These are phyloP conservation scores for Apotomis betuletana DNA, from an alignment of 2,888 invertebrate genomes.

Conservation along the genomic window DNA sequence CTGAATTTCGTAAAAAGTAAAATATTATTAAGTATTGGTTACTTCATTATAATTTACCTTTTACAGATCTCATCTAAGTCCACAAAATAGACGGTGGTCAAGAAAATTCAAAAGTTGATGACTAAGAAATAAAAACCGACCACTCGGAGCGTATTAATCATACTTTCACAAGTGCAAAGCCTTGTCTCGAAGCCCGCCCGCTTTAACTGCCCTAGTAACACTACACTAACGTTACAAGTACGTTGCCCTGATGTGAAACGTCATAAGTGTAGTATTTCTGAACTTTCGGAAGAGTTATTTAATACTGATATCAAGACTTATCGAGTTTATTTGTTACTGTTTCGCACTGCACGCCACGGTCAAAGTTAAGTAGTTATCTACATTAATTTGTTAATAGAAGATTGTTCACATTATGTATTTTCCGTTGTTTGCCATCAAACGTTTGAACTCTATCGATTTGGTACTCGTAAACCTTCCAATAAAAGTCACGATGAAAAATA, in stretches of 20 bases:
- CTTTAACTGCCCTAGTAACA: slow-evolving; percentile 29
- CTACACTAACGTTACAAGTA: slow-evolving; percentile 35
- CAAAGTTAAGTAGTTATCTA: too few relatives aligned
- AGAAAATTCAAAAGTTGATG: not conserved
- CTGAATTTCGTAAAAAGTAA: too few relatives aligned
- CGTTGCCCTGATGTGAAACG: slow-evolving; percentile 7
- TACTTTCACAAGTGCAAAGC: slow-evolving; percentile 73
- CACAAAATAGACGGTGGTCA: not conserved
- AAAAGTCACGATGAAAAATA: too few relatives aligned
- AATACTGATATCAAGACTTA: not conserved
- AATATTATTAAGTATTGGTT: too few relatives aligned
- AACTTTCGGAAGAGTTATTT: slow-evolving; percentile 10
- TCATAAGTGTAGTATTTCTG: slow-evolving; percentile 17
- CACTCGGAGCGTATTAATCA: slow-evolving; percentile 66
- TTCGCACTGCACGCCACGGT: not conserved
- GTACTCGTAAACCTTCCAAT: too few relatives aligned
- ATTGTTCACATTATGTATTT: too few relatives aligned
- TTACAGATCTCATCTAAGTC: too few relatives aligned
- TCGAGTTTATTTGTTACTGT: slow-evolving; percentile 2
- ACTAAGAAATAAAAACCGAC: slow-evolving; percentile 16
- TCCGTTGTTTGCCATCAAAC: too few relatives aligned
- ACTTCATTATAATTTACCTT: too few relatives aligned
- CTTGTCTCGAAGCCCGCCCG: slow-evolving; percentile 56
- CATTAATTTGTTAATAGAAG: too few relatives aligned
- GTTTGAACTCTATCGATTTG: too few relatives aligned